Conservation (phyloP, 2,797 vertebrate genomes). For the Sebastiscus tertius region DNA sequence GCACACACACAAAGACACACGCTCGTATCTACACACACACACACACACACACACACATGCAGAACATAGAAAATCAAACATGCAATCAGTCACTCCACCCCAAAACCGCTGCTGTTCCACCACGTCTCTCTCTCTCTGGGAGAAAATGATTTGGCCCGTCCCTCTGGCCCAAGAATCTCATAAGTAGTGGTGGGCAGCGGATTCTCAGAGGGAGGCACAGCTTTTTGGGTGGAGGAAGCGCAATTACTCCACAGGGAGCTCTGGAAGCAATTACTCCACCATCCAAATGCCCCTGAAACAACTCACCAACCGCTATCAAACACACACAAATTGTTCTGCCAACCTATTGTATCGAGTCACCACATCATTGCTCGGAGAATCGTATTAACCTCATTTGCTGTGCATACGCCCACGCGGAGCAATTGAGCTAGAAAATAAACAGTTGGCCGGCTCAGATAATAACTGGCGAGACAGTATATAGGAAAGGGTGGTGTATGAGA, state of each 20-base stretch:
- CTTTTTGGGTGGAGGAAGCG: conserved; percentile 61
- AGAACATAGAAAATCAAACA: conserved; percentile 9
- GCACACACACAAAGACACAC: not conserved
- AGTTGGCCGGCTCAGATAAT: conserved; percentile 43
- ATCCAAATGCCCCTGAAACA: conserved; percentile 74
- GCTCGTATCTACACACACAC: not conserved
- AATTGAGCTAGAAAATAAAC: conserved; percentile 52
- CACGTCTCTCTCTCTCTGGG: conserved; percentile 41
- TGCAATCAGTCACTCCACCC: conserved; percentile 39
- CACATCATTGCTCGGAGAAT: conserved; percentile 50
- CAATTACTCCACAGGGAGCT: conserved; percentile 78
- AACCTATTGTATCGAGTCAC: conserved; percentile 63
- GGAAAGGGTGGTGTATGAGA: conserved; percentile 32
- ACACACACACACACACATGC: not conserved
- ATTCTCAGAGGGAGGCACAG: conserved; percentile 62
- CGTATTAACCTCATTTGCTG: conserved; percentile 57
- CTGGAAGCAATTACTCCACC: conserved; percentile 82
- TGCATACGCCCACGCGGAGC: conserved; percentile 41
- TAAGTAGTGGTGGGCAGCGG: conserved; percentile 59
- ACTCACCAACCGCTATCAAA: conserved; percentile 58
- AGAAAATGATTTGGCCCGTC: conserved; percentile 56
- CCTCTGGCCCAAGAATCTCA: conserved; percentile 45
- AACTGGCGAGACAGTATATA: conserved; percentile 13
- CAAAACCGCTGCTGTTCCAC: conserved; percentile 43
- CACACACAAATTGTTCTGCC: conserved; percentile 46